Base-by-base conservation (phyloP, 2,113 vertebrate genomes). In the Cyprinus carpio region DNA sequence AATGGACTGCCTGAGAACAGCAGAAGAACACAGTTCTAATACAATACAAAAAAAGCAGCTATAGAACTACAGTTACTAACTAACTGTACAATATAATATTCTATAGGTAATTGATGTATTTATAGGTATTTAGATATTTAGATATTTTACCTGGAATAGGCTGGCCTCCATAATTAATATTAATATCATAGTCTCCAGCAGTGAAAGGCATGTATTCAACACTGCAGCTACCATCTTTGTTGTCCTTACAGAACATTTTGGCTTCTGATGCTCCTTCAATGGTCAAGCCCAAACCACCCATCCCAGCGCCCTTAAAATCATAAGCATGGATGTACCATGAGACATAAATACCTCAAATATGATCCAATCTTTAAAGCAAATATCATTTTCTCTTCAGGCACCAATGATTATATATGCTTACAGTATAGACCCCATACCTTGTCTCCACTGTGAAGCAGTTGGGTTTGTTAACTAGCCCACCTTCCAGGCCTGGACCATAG, bases 201-300 rank as follows among this genome's bases (percentile, higher is more conserved):
- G 95, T 96, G 92, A 96, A 99, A 86, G 98, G 98, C 67, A 98
- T 93, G 31, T 99, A 99, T 84, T 99, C 98, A 89, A 99, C 98
- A 0, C 96, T 96, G 78, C 98, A 99, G 93, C 98, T 99, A 4
- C 98, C 98, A 0, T 99, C 98, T 86, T 99, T 99, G 90, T 99
- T 99, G 91, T 99, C 98, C 74, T 97, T 98, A 92, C 98, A 99
- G 54, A 96, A 97, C 96, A 99, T 99, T 91, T 99, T 98, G n/a
- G 98, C 95, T 89, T 99, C 98, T 0, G 97, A 99, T 0, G 97
- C 96, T 13, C 98, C 98, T 88, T 99, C 98, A 0, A 99, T 97
- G 76, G 98, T 97, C 71, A 99, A 91, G 72, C 98, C 97, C 18
- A 99, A 91, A 0, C 98, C 98, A 0, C 97, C 98, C 0, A 97